A percentile compares a stretch with the other conserved stretches of the same genome.
These are phyloP conservation scores for Leptinotarsa juncta DNA, from an alignment of 2,888 invertebrate species.

Conservation along the genomic window DNA sequence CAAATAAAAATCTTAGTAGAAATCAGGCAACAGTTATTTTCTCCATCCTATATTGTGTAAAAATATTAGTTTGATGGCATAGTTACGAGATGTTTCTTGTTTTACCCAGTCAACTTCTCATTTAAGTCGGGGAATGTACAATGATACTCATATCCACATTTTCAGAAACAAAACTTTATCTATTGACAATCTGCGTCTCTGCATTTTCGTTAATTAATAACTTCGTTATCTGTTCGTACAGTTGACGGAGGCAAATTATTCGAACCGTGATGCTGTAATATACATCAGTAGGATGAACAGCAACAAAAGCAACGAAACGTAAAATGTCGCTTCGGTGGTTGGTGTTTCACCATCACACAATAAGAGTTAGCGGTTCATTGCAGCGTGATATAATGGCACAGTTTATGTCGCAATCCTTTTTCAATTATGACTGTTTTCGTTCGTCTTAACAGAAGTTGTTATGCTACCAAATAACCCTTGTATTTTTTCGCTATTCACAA, in stretches of 20 bases:
- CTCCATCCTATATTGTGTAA: no score
- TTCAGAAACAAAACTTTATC: no score
- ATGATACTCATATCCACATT: no score
- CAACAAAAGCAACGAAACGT: conserved; percentile 17
- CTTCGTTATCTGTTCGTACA: conserved; percentile 12
- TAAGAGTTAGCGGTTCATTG: conserved; percentile 8
- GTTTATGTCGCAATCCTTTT: neutral
- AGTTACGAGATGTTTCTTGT: no score
- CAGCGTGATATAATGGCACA: conserved; percentile 3
- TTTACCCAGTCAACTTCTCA: no score
- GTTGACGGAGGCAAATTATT: conserved; percentile 8
- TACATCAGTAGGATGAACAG: conserved; percentile 19
- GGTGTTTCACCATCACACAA: conserved; percentile 1
- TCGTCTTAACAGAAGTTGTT: no score
- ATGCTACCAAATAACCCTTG: no score
- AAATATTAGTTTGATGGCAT: no score
- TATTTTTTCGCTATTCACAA: no score
- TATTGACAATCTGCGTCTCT: conserved; percentile 2
- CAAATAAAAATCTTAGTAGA: no score
- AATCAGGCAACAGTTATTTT: no score
- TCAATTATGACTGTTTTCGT: neutral
- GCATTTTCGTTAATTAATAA: conserved; percentile 15
- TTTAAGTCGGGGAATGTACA: no score
- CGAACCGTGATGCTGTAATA: conserved; percentile 10
- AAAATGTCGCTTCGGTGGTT: conserved; percentile 11